Evolutionary conservation across 2,797 vertebrate genomes (phyloP), one percentile per base, ranked within the genome.

Genomic region (Arnoldichthys spilopterus): DNA sequence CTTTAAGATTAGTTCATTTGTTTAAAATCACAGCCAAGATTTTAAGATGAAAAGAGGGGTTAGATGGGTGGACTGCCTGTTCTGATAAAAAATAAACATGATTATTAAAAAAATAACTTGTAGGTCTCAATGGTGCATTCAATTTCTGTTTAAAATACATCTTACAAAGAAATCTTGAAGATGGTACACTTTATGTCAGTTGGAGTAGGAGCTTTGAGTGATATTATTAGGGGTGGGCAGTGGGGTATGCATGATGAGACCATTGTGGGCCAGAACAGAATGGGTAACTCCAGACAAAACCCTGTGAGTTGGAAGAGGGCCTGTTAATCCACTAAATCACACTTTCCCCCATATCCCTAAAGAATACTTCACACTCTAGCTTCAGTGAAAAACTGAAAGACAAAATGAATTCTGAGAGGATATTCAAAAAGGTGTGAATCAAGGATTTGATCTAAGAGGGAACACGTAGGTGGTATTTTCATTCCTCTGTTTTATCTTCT

Each of bases 291-390:
- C 69, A 77, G 24, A 78, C 32, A 24, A 47, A 72, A 56, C 53
- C 72, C 24, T 34, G 40, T 15, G 71, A 1, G 26, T 59, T 56
- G 18, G 58, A 71, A 68, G 28, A 54, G 63, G 22, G 68, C 47
- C 79, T 40, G 72, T 74, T 74, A 75, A 82, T 82, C 76, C 30
- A 45, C 34, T 24, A 66, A 16, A 34, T 72, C 30, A 81, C 20
- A 24, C 49, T 54, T 11, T 24, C 49, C 66, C 61, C 73, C 61
- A 34, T 66, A n/a, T 73, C 24, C 53, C n/a, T 22, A 24, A 64
- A 79, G 76, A 45, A 66, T 37, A 56, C 78, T 76, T 78, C 40
- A 78, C 56, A 78, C 61, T 70, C 70, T n/a, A 82, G 66, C 64
- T 64, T 73, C n/a, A 61, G 71, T 18, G 66, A 63, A 74, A 61